phyloP scores from a whole-genome alignment of 2,113 vertebrate genomes.

The Hyperopisus bebe region DNA sequence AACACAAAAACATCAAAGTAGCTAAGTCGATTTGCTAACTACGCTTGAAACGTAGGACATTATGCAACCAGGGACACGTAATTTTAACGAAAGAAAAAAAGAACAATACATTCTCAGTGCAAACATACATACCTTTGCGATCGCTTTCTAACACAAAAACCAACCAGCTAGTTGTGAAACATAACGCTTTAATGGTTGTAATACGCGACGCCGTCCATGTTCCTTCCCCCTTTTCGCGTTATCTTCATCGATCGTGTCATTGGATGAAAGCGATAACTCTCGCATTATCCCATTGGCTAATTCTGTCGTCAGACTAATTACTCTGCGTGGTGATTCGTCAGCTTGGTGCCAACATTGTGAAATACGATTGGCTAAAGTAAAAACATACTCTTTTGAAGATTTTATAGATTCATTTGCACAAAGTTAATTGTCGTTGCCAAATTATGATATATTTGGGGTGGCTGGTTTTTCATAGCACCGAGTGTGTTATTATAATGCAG shows the following conservation, averaged over 20 bases:
- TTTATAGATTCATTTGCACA: neutral
- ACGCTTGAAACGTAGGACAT: neutral
- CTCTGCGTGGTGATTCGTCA: neutral
- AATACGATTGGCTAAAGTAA: constrained; percentile 4
- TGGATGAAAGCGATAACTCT: neutral
- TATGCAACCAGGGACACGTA: neutral
- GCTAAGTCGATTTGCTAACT: neutral
- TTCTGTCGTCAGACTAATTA: neutral
- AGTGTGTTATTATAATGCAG: neutral
- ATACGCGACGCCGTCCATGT: neutral
- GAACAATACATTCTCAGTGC: neutral
- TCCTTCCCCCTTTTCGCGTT: neutral
- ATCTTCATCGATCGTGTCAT: neutral
- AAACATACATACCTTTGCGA: constrained; percentile 11
- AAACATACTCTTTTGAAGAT: neutral
- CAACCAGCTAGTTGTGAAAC: neutral
- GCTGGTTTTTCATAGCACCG: neutral
- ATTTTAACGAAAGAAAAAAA: neutral
- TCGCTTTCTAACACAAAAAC: neutral
- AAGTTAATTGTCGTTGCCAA: neutral
- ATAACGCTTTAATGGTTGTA: neutral
- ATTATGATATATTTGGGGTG: neutral
- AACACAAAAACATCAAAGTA: neutral
- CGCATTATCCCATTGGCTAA: constrained; percentile 7
- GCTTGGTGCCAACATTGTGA: neutral